Percentiles rank a stretch among this genome's conserved stretches.
Conservation (phyloP, 2,888 invertebrate genomes). For the Psylliodes chrysocephalus region DNA sequence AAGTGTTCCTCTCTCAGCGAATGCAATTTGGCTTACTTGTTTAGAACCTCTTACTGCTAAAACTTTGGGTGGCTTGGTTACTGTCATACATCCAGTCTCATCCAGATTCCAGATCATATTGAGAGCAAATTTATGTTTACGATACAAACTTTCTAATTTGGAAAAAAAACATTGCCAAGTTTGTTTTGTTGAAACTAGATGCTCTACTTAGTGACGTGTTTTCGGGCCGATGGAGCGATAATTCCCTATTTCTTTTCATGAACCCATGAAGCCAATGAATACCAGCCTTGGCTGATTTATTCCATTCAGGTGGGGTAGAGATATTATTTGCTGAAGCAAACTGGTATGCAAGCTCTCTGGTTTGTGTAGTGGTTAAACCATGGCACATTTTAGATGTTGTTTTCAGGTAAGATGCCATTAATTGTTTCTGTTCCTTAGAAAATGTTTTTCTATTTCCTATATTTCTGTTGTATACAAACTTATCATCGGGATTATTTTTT, state of each 20-base stretch:
- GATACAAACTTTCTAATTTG: not conserved
- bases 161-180: not conserved
- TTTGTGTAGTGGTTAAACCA: not conserved
- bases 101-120: no score
- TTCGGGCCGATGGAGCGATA: no score
- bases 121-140: not conserved
- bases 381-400: not conserved
- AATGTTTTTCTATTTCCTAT: not conserved
- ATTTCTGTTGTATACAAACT: no score
- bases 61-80: no score
- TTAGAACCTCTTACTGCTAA: not conserved
- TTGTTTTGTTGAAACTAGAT: no score
- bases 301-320: not conserved
- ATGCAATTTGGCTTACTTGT: not conserved
- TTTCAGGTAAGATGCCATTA: not conserved
- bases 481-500: no score
- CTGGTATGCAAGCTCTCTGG: not conserved
- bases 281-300: no score
- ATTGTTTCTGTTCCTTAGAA: not conserved
- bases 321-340: not conserved
- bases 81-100: no score
- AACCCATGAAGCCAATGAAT: no score
- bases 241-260: no score
- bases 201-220: no score
- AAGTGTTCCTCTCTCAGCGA: no score